Conservation (phyloP, 1,140 invertebrate genomes). For the Bathynomus jamesi region DNA sequence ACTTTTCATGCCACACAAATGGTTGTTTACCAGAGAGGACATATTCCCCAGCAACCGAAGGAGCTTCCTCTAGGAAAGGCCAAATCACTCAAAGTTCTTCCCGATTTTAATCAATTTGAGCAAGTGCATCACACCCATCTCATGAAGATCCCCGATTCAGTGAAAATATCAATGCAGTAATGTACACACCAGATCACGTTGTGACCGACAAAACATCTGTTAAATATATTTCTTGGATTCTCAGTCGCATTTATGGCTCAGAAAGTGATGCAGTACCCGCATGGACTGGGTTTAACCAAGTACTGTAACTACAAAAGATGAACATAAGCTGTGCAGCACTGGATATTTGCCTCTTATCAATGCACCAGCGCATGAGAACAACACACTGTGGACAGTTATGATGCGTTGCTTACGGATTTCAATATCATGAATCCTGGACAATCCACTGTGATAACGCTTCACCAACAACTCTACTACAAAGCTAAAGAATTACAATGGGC, state of each 20-base stretch:
- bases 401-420: background rate
- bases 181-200: background rate
- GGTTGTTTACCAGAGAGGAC: constrained; percentile 2
- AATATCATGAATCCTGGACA: background rate
- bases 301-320: too few relatives aligned
- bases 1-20: constrained; percentile 8
- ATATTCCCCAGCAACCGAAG: background rate
- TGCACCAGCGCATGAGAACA: background rate
- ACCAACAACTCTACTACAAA: background rate
- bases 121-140: too few relatives aligned
- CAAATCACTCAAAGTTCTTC: too few relatives aligned
- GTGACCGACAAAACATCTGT: background rate
- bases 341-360: too few relatives aligned
- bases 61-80: too few relatives aligned
- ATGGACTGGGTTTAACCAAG: too few relatives aligned
- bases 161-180: too few relatives aligned
- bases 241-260: background rate
- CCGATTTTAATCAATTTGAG: too few relatives aligned
- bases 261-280: too few relatives aligned
- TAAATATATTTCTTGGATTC: background rate
- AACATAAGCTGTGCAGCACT: too few relatives aligned
- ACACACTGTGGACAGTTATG: background rate
- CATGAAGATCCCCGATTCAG: too few relatives aligned
- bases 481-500: background rate
- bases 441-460: background rate